phyloP scores from a whole-genome alignment of 2,888 invertebrate genomes.

The Cepaea hortensis region DNA sequence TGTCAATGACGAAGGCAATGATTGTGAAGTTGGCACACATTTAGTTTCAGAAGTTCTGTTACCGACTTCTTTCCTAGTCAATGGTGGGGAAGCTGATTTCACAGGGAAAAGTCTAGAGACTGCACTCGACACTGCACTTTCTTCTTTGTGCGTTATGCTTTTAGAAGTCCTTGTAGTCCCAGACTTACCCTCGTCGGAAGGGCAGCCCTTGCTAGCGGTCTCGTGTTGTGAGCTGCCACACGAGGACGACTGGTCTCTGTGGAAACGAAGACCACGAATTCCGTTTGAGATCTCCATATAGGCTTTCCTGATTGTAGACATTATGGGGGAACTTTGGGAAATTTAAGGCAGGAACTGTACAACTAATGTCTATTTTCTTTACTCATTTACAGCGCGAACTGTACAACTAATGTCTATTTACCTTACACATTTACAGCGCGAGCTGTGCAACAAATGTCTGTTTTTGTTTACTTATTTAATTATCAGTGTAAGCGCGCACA shows the following conservation, averaged over 20 bases:
- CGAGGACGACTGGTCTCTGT: slow-evolving; percentile 61
- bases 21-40: not conserved
- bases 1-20: not conserved
- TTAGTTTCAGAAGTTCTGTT: slow-evolving; percentile 4
- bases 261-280: slow-evolving; percentile 72
- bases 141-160: slow-evolving; percentile 7
- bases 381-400: not conserved
- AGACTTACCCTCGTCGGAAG: slow-evolving; percentile 16
- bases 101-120: slow-evolving; percentile 19
- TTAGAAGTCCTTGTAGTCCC: not conserved
- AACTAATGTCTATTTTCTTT: not conserved
- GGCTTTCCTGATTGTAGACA: slow-evolving; percentile 75
- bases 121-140: slow-evolving; percentile 2
- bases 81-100: slow-evolving; percentile 17
- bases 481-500: not conserved
- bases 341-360: not conserved
- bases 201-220: not conserved
- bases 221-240: slow-evolving; percentile 35
- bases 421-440: not conserved
- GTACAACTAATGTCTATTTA: no score
- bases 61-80: slow-evolving; percentile 25
- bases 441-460: no score
- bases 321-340: slow-evolving; percentile 44
- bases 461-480: not conserved
- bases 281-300: slow-evolving; percentile 76